These are phyloP conservation scores for Tiphia femorata DNA, from an alignment of 2,888 invertebrate species.

Conservation along the genomic window DNA sequence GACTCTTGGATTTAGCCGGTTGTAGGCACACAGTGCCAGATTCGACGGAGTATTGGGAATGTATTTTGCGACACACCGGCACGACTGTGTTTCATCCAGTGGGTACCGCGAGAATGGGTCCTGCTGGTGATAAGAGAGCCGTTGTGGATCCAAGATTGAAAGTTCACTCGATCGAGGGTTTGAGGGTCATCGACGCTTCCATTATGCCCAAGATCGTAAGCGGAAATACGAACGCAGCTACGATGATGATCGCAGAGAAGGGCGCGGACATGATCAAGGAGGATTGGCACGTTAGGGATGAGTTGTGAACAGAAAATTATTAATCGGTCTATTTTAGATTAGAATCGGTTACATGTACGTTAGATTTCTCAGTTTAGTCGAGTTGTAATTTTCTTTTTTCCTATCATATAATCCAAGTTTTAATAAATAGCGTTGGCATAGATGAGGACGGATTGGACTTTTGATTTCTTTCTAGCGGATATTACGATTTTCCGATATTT, in stretches of 20 bases:
- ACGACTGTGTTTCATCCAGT: slow-evolving; percentile 75
- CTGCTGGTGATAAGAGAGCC: slow-evolving; percentile 59
- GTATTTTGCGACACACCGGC: slow-evolving; percentile 71
- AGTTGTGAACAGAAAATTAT: too few relatives aligned
- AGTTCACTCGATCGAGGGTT: slow-evolving; percentile 70
- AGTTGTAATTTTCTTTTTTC: too few relatives aligned
- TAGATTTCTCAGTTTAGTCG: too few relatives aligned
- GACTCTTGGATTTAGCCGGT: slow-evolving; percentile 44
- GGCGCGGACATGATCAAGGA: slow-evolving; percentile 76
- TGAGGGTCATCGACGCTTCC: slow-evolving; percentile 77
- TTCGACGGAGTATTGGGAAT: slow-evolving; percentile 68
- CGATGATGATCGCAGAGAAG: slow-evolving; percentile 78
- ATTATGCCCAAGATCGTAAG: slow-evolving; percentile 76
- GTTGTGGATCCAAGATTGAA: slow-evolving; percentile 74
- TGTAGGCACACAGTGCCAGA: slow-evolving; percentile 47
- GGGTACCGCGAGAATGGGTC: slow-evolving; percentile 76
- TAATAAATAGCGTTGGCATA: too few relatives aligned
- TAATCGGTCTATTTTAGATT: too few relatives aligned
- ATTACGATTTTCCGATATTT: too few relatives aligned
- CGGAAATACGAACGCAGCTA: slow-evolving; percentile 75
- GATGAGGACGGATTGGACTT: too few relatives aligned
- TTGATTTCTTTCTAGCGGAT: too few relatives aligned
- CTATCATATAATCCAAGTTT: too few relatives aligned
- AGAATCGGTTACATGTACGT: too few relatives aligned
- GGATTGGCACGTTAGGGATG: slow-evolving; percentile 67